Percentiles rank a stretch among this genome's conserved stretches.
phyloP scores from a whole-genome alignment of 2,113 vertebrate species.

The Microcebus lehilahytsara region DNA sequence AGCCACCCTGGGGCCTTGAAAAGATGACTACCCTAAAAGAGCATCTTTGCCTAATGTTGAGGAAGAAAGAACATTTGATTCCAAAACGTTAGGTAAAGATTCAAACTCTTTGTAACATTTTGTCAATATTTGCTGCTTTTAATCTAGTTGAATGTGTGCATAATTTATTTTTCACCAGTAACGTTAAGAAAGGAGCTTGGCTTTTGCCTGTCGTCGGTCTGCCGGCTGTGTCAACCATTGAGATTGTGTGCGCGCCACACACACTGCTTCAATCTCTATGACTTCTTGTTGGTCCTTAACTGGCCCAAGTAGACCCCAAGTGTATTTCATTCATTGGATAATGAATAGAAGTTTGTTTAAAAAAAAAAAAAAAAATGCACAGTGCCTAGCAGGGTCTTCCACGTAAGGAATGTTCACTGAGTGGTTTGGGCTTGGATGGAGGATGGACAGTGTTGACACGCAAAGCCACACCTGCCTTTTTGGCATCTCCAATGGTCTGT shows the following conservation, averaged over 20 bases:
- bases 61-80: not conserved
- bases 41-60: not conserved
- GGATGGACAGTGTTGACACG: not conserved
- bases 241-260: not conserved
- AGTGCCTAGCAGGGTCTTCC: not conserved
- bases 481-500: not conserved
- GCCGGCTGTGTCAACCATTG: not conserved
- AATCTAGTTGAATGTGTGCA: not conserved
- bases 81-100: not conserved
- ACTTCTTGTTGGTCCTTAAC: slow-evolving; percentile 11
- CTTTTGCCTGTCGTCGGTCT: not conserved
- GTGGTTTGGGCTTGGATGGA: not conserved
- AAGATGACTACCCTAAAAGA: not conserved
- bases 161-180: not conserved
- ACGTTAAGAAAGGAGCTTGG: not conserved
- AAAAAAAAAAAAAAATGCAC: not conserved
- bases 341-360: not conserved
- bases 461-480: fast-evolving
- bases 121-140: not conserved
- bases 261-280: not conserved
- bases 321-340: not conserved
- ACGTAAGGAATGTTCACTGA: not conserved
- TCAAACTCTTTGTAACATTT: not conserved
- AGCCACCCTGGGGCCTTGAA: not conserved
- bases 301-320: not conserved